These are phyloP conservation scores for Mionectes olivaceus DNA, from an alignment of 2,797 vertebrate genomes.

Conservation along the genomic window DNA sequence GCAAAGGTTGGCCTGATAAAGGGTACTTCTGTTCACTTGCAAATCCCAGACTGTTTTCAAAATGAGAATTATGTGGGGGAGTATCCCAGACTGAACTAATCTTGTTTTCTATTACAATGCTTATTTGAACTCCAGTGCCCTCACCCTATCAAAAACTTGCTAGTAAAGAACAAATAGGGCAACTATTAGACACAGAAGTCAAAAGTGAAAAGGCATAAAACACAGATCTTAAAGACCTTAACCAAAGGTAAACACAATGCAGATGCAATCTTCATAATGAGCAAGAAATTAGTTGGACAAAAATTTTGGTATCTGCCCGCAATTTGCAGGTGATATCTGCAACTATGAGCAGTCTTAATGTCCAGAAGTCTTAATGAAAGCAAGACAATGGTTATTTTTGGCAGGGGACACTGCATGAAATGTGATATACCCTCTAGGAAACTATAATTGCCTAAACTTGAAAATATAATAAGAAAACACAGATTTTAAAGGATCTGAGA, in stretches of 20 bases:
- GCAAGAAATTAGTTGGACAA: neutral
- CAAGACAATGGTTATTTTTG: neutral
- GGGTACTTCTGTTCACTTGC: constrained; percentile 30
- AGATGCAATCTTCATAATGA: neutral
- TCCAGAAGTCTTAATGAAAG: neutral
- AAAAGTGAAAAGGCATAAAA: neutral
- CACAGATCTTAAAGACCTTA: neutral
- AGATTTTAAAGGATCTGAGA: neutral
- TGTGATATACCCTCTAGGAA: neutral
- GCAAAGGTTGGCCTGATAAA: constrained; percentile 47
- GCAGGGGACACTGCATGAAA: neutral
- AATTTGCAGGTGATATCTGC: neutral
- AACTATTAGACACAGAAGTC: neutral
- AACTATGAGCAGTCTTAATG: neutral
- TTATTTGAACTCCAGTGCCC: neutral
- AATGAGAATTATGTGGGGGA: neutral
- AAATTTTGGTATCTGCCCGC: neutral
- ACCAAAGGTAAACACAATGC: neutral
- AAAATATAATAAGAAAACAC: neutral
- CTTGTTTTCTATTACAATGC: neutral
- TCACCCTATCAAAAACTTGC: neutral
- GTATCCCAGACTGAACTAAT: neutral
- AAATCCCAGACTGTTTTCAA: constrained; percentile 18
- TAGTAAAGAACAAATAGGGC: neutral
- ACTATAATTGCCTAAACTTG: neutral